Conservation (phyloP, 1,140 invertebrate genomes). For the Drosophila oshimai region DNA sequence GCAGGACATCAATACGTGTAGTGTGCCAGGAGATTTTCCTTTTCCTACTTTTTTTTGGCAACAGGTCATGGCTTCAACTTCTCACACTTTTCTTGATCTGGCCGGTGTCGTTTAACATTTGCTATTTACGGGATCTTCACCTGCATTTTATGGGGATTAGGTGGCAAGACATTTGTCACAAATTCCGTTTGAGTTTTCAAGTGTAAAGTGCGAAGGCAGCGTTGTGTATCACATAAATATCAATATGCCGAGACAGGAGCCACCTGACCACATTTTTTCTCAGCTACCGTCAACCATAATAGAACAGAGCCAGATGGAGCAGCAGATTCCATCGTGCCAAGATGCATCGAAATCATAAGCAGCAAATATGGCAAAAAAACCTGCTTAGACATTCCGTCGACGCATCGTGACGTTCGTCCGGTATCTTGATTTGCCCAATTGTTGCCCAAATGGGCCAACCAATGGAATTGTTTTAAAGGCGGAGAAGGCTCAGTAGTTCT, state of each 20-base stretch:
- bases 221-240: constrained; percentile 60
- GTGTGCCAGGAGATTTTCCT: no score
- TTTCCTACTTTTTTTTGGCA: constrained; percentile 4
- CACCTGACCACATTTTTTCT: background rate
- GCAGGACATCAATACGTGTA: no score
- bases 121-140: constrained; percentile 6
- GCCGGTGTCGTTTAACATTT: constrained; percentile 62
- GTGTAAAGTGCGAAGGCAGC: constrained; percentile 63
- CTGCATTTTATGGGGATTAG: constrained; percentile 19
- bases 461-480: no score
- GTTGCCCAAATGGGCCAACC: no score
- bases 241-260: constrained; percentile 53
- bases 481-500: no score
- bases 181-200: constrained; percentile 75
- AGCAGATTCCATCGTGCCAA: background rate
- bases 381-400: constrained; percentile 30
- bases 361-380: constrained; percentile 33
- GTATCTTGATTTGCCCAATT: constrained; percentile 34
- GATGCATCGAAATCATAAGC: constrained; percentile 37
- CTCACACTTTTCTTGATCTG: constrained; percentile 42
- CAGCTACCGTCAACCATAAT: constrained; percentile 48
- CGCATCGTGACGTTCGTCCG: background rate
- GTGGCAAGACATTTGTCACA: constrained; percentile 69
- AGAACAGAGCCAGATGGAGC: constrained; percentile 34
- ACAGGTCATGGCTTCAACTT: constrained; percentile 72